Base-by-base conservation (phyloP, 2,888 invertebrate genomes). In the Perdita meconis region DNA sequence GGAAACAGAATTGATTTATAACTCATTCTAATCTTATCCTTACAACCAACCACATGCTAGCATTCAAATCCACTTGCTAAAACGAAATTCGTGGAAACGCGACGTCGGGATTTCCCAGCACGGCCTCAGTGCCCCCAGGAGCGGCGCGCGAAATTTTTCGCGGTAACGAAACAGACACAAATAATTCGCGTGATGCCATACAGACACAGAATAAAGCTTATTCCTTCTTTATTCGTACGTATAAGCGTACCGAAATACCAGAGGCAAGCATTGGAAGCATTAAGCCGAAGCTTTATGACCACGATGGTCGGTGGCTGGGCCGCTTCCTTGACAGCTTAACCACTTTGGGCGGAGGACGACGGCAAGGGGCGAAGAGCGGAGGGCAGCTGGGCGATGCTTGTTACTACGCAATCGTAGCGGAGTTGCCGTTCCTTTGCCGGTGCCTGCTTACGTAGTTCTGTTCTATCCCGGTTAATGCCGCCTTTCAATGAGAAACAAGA, bases 211-310 rank as follows among this genome's bases (percentile, higher is more conserved):
- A 68, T 24, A 40, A 51, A 71, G 42, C 51, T 71, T 59, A 71
- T 68, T 26, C 42, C 69, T 67, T 67, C 50, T 69, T 69, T 59
- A 42, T 51, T 72, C 53, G 16, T 66, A 26, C 57, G n/a, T 24
- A 50, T 12, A 30, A 59, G 69, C 51, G 38, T 13, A 24, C 34
- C 59, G 65, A 59, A 64, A 70, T 56, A 63, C 66, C 50, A 57
- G 66, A 59, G 42, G 50, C 67, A 65, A 67, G 60, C 53, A 22
- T 34, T 50, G 63, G 30, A 30, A 6, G 74, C 66, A 65, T 80
- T 82, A 82, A 78, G 72, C 76, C 67, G 38, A 66, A 76, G 83
- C 83, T 80, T 83, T 72, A 82, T 75, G 71, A 61, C 80, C 80
- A 44, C 55, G 69, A 69, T 68, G 76, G 67, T 68, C 63, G 61